Percentiles rank a stretch among this genome's conserved stretches.
Conservation (phyloP, 37 sponge, comb jelly and placozoan genomes). For the Beroe forskalii region DNA sequence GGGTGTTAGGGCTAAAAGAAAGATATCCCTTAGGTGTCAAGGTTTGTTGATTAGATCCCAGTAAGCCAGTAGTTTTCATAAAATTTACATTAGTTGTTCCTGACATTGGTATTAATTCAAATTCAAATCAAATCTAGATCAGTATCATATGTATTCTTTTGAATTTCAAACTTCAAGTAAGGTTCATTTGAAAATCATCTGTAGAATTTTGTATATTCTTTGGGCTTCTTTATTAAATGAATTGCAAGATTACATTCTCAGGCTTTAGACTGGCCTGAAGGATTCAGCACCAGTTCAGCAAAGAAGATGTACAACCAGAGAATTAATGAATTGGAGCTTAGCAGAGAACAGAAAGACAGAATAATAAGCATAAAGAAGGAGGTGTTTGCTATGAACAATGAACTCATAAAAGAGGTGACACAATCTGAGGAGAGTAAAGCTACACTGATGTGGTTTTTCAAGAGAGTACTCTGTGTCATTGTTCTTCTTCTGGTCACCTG, state of each 20-base stretch:
- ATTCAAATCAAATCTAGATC: too few species aligned
- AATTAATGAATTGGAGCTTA: constrained; percentile 9
- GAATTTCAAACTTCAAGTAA: too few species aligned
- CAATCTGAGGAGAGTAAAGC: constrained; percentile 6
- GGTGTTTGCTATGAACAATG: constrained; percentile 22
- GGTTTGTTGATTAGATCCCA: too few species aligned
- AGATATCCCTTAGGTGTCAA: constrained; percentile 44
- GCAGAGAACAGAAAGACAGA: neutral
- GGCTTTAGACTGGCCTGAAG: constrained; percentile 53
- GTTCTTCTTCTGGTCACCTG: too few species aligned
- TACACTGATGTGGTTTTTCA: neutral
- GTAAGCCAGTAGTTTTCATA: too few species aligned
- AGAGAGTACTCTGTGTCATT: too few species aligned
- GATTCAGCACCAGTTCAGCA: neutral
- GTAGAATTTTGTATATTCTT: too few species aligned
- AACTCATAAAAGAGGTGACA: constrained; percentile 29
- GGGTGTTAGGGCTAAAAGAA: constrained; percentile 20
- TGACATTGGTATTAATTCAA: too few species aligned
- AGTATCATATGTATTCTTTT: too few species aligned
- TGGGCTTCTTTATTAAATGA: too few species aligned
- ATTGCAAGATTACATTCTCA: neutral
- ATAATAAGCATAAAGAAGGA: neutral
- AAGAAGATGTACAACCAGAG: constrained; percentile 33
- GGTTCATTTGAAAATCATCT: too few species aligned
- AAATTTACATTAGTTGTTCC: too few species aligned